phyloP scores from a whole-genome alignment of 2,113 vertebrate genomes.

The Odocoileus virginianus region DNA sequence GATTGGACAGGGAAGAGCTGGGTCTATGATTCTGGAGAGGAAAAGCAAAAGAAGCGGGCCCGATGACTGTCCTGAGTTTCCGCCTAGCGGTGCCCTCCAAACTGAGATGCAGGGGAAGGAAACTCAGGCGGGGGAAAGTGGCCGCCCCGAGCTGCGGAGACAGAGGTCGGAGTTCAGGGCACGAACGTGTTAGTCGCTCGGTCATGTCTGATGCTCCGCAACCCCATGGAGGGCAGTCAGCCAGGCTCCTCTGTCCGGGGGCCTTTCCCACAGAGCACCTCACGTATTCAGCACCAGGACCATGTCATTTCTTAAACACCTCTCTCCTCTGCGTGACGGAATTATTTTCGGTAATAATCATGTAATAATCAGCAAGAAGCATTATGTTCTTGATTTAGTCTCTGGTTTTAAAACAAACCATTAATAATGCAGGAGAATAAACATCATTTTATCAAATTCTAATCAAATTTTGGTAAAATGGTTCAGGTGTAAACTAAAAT shows the following conservation, averaged over 20 bases:
- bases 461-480: background rate
- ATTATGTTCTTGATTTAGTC: background rate
- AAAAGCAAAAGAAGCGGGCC: background rate
- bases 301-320: background rate
- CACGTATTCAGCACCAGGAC: background rate
- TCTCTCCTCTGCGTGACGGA: background rate
- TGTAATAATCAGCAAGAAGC: background rate
- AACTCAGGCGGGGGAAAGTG: fast-evolving
- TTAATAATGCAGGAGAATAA: background rate
- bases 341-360: background rate
- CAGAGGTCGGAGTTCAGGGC: background rate
- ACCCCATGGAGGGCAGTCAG: background rate
- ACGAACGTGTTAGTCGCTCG: fast-evolving
- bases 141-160: background rate
- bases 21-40: background rate
- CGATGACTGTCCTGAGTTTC: background rate
- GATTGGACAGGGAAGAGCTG: background rate
- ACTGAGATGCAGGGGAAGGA: fast-evolving
- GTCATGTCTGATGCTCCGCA: background rate
- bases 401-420: background rate
- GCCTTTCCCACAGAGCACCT: background rate
- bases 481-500: background rate
- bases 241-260: background rate
- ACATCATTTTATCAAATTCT: background rate
- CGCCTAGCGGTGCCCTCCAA: background rate